These are phyloP conservation scores for Thalassaphorura encarpata DNA, from an alignment of 1,140 invertebrate genomes.

Conservation along the genomic window DNA sequence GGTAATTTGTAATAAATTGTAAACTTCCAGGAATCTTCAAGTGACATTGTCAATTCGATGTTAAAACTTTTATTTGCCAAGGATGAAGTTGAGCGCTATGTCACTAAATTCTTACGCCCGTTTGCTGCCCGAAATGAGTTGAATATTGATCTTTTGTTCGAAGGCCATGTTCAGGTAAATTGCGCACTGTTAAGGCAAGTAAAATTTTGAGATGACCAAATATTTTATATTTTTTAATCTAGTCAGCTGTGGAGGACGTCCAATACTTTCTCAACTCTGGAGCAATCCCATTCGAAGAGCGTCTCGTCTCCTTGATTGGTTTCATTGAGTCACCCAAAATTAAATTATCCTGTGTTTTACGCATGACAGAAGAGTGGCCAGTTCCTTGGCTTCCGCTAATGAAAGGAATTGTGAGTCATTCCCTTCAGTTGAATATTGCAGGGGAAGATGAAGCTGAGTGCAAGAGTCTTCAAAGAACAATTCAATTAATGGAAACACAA, in stretches of 20 bases:
- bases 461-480: constrained; percentile 6
- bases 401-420: constrained; percentile 9
- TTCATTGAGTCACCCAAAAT: not conserved
- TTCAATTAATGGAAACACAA: constrained; percentile 11
- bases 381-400: constrained; percentile 23
- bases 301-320: constrained; percentile 14
- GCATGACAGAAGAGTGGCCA: constrained; percentile 22
- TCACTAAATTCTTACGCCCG: constrained; percentile 17
- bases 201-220: constrained; percentile 1
- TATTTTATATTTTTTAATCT: constrained; percentile 3
- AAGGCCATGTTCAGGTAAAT: constrained; percentile 20
- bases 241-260: constrained; percentile 13
- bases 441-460: not conserved
- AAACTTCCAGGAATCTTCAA: constrained; percentile 7
- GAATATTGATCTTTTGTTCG: constrained; percentile 12
- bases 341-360: not conserved
- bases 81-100: constrained; percentile 23
- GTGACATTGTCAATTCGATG: constrained; percentile 22
- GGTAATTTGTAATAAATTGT: not conserved
- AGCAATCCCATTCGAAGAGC: constrained; percentile 26
- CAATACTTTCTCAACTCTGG: constrained; percentile 5
- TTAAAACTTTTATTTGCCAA: constrained; percentile 12
- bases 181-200: not conserved
- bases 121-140: constrained; percentile 17
- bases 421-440: not conserved